A percentile compares a stretch with the other conserved stretches of the same genome.
Conservation (phyloP, 2,888 invertebrate genomes). For the Melanargia galathea region DNA sequence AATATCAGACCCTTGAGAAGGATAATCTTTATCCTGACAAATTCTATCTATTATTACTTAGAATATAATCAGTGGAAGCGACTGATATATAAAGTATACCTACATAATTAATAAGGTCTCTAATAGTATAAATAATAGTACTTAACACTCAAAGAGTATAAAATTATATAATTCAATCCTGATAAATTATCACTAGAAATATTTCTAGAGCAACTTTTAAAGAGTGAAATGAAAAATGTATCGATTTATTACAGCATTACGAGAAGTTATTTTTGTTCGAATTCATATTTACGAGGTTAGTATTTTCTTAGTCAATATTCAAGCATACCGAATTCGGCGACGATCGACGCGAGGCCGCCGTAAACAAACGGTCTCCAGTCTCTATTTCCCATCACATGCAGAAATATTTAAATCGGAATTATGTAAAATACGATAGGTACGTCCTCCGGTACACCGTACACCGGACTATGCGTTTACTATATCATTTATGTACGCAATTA, state of each 20-base stretch:
- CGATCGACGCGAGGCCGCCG: constrained; percentile 95
- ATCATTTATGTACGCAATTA: not conserved
- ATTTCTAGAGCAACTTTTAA: not conserved
- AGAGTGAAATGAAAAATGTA: not conserved
- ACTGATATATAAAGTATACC: no score
- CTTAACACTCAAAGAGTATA: no score
- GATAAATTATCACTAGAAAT: not conserved
- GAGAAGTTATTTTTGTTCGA: not conserved
- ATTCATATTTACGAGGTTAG: constrained; percentile 17
- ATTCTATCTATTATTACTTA: no score
- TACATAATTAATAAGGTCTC: no score
- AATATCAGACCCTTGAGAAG: no score
- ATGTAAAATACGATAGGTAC: not conserved
- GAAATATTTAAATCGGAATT: constrained; percentile 20
- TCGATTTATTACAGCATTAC: not conserved
- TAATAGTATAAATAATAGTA: no score
- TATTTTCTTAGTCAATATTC: constrained; percentile 10
- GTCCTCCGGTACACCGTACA: not conserved
- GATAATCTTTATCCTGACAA: no score
- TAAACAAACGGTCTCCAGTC: constrained; percentile 97
- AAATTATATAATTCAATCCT: no score
- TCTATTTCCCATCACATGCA: constrained; percentile 86
- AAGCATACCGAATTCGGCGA: constrained; percentile 94
- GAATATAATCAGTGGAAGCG: no score
- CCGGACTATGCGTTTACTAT: not conserved